phyloP scores from a whole-genome alignment of 2,888 invertebrate genomes.

The Tethea ocularis region DNA sequence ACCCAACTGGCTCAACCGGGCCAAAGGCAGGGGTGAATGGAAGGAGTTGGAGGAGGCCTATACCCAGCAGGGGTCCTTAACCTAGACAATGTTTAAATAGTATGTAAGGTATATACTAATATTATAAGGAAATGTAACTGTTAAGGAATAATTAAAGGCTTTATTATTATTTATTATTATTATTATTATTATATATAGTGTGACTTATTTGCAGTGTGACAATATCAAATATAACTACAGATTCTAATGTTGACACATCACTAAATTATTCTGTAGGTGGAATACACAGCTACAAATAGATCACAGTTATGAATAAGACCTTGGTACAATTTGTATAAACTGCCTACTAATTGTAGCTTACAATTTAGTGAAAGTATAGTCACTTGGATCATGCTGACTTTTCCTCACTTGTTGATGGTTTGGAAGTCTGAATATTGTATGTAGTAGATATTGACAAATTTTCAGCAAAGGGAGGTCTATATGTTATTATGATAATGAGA shows the following conservation, averaged over 20 bases:
- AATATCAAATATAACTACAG: background rate
- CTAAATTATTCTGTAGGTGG: slow-evolving; percentile 31
- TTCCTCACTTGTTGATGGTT: background rate
- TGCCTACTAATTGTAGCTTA: slow-evolving; percentile 24
- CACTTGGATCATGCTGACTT: slow-evolving; percentile 9
- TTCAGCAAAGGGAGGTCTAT: no score
- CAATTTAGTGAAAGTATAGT: slow-evolving; percentile 35
- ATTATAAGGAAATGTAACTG: no score
- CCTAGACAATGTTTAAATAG: no score
- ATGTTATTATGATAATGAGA: no score
- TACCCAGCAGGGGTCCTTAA: no score
- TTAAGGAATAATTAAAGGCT: no score
- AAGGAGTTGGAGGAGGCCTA: no score
- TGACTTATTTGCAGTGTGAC: background rate
- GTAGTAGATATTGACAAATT: no score
- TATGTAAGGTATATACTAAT: no score
- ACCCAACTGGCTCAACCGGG: no score
- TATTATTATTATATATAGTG: background rate
- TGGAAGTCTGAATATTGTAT: background rate
- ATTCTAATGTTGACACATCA: background rate
- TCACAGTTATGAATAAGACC: slow-evolving; percentile 50
- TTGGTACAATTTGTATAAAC: slow-evolving; percentile 49
- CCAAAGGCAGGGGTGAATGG: no score
- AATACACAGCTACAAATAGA: slow-evolving; percentile 34
- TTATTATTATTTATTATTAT: no score